These are phyloP conservation scores for Crossoptilon crossoptilon DNA, from an alignment of 2,797 vertebrate species.

Conservation along the genomic window DNA sequence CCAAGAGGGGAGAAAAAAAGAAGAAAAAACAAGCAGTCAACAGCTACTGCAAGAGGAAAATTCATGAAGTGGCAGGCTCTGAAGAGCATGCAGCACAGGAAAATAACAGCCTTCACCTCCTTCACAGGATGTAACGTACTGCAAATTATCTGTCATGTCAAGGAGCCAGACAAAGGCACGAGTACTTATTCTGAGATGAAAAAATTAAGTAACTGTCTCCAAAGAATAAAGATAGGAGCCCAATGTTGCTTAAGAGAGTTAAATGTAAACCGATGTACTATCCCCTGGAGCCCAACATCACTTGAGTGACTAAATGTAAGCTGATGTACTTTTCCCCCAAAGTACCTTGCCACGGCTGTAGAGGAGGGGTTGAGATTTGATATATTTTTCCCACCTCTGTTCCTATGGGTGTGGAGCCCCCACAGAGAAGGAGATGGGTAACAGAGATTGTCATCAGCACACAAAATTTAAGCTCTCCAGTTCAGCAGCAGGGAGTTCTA, in stretches of 20 bases:
- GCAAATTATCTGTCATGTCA: constrained; percentile 46
- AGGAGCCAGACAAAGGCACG: background rate
- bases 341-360: background rate
- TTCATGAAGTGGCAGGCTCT: constrained; percentile 3
- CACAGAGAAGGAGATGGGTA: constrained; percentile 1
- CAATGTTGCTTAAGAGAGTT: background rate
- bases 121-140: background rate
- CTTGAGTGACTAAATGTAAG: background rate
- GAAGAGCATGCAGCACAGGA: constrained; percentile 3
- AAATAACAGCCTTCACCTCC: constrained; percentile 48
- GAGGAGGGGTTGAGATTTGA: background rate
- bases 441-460: background rate
- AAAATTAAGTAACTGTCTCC: background rate
- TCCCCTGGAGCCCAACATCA: background rate
- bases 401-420: background rate
- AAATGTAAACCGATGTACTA: background rate
- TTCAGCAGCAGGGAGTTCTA: constrained; percentile 42
- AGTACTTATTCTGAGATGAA: constrained; percentile 24
- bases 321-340: background rate
- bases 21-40: background rate
- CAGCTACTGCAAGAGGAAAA: constrained; percentile 24
- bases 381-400: background rate
- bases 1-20: background rate
- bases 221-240: constrained; percentile 9
- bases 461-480: constrained; percentile 30